phyloP scores from a whole-genome alignment of 2,797 vertebrate genomes.

The Microctenopoma steveboyesi region DNA sequence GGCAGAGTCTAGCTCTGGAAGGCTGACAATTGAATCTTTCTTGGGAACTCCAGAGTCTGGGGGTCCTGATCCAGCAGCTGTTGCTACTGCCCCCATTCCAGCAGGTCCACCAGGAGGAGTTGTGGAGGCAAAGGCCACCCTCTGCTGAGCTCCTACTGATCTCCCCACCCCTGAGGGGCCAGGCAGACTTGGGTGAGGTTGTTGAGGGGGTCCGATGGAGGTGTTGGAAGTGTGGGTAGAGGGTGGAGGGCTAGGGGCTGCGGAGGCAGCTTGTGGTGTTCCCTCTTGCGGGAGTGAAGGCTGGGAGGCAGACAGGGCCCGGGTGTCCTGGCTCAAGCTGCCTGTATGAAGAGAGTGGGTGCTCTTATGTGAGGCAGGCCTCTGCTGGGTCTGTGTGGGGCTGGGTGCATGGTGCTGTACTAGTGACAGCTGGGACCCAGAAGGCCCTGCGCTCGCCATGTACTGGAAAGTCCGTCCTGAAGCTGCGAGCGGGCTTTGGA shows the following conservation, averaged over 20 bases:
- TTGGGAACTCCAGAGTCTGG: constrained; percentile 85
- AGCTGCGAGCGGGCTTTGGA: constrained; percentile 86
- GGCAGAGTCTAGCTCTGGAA: constrained; percentile 91
- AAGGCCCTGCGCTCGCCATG: constrained; percentile 78
- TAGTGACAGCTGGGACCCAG: constrained; percentile 90
- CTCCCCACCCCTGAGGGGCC: constrained; percentile 80
- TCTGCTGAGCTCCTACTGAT: constrained; percentile 67
- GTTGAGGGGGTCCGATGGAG: constrained; percentile 82
- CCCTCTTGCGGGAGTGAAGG: constrained; percentile 88
- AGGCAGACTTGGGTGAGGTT: constrained; percentile 73
- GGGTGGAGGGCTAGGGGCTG: constrained; percentile 79
- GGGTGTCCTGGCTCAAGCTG: constrained; percentile 87
- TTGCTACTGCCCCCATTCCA: constrained; percentile 67
- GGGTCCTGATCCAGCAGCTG: constrained; percentile 76
- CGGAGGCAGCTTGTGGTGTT: constrained; percentile 67
- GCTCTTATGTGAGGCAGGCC: constrained; percentile 89
- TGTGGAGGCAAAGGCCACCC: constrained; percentile 80
- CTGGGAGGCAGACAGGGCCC: constrained; percentile 91
- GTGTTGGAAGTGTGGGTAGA: constrained; percentile 87
- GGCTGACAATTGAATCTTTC: constrained; percentile 90
- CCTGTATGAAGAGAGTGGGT: constrained; percentile 85
- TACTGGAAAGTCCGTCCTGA: constrained; percentile 86
- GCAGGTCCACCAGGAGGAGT: constrained; percentile 78
- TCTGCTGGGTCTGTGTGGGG: constrained; percentile 83
- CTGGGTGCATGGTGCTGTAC: constrained; percentile 90